Evolutionary conservation across 2,888 invertebrate species (phyloP).

Genomic region (Merodon equestris): DNA sequence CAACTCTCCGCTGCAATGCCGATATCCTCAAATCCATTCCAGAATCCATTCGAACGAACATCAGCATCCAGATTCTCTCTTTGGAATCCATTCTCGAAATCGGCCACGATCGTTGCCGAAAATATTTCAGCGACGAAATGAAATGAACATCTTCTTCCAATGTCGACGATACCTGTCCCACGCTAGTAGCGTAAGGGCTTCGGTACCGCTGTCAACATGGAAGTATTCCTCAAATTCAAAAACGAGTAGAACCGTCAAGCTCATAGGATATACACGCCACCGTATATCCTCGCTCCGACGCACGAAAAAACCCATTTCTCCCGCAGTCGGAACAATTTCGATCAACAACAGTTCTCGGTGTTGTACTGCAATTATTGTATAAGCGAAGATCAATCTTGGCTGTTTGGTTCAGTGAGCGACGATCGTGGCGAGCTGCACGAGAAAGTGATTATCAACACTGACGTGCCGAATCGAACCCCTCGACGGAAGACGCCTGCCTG

Average conservation of each 20-base stretch:
- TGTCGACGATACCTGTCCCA: slow-evolving; percentile 91
- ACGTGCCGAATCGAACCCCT: slow-evolving; percentile 92
- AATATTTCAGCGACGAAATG: slow-evolving; percentile 86
- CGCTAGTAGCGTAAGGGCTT: slow-evolving; percentile 94
- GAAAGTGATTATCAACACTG: slow-evolving; percentile 95
- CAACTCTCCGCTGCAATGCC: slow-evolving; percentile 91
- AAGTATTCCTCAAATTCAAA: slow-evolving; percentile 93
- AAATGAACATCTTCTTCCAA: slow-evolving; percentile 95
- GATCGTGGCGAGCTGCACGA: slow-evolving; percentile 97
- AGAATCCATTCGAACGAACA: slow-evolving; percentile 87
- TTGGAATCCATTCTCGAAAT: slow-evolving; percentile 92
- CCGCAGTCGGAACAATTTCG: slow-evolving; percentile 81
- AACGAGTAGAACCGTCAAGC: slow-evolving; percentile 91
- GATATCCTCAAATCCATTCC: slow-evolving; percentile 87
- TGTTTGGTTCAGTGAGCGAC: slow-evolving; percentile 96
- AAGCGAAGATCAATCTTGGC: slow-evolving; percentile 97
- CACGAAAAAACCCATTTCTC: slow-evolving; percentile 91
- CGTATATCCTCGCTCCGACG: slow-evolving; percentile 93
- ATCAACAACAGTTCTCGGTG: slow-evolving; percentile 87
- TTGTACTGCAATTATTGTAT: slow-evolving; percentile 98
- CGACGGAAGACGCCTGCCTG: slow-evolving; percentile 93
- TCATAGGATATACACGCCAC: slow-evolving; percentile 93
- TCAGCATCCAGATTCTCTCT: slow-evolving; percentile 92
- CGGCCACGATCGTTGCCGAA: slow-evolving; percentile 82
- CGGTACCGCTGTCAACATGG: slow-evolving; percentile 96